Evolutionary conservation across 2,888 invertebrate species (phyloP), one percentile per base, ranked within the genome.

Genomic region (Lycocerus yunnanus): DNA sequence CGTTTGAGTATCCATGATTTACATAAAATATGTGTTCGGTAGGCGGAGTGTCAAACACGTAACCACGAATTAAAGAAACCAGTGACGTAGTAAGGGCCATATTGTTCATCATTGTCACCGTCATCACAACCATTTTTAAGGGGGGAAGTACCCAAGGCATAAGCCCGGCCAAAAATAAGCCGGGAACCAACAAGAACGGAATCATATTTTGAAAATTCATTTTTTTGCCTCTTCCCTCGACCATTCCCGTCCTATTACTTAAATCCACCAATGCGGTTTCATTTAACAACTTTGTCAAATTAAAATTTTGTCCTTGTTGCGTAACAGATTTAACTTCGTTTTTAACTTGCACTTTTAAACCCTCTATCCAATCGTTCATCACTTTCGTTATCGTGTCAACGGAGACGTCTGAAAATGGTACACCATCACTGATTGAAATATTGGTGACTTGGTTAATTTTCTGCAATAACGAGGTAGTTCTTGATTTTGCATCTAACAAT

Each of bases 91-190:
- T 87, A 58, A 93, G 88, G 0, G 92, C 93, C 88, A 92, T 91
- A 79, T 92, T 91, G 84, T 93, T 93, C 66, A 93, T 85, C 84
- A 92, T 88, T 0, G 89, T 89, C 0, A 90, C 89, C 66, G 89
- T 88, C 24, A 92, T 86, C 0, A 91, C 91, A 84, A 91, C 90
- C 89, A 93, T 89, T 83, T 93, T 92, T 14, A 93, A 82, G 0
- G 91, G 91, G 0, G 93, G 93, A 81, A 93, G 84, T 15, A 93
- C 84, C 84, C 93, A 93, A 0, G 93, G 93, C 82, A 93, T 84
- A 66, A 93, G 86, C 11, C 92, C 92, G 1, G 93, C 90, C 88
- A 93, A 88, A 0, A 92, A 83, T 3, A 93, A 88, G 0, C 91
- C 91, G 0, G 93, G 93, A 76, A 92, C 83, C 15, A 92, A 81